Percentiles rank a stretch among this genome's conserved stretches.
Evolutionary conservation across 2,888 invertebrate genomes (phyloP).

Genomic region (Candidula unifasciata): DNA sequence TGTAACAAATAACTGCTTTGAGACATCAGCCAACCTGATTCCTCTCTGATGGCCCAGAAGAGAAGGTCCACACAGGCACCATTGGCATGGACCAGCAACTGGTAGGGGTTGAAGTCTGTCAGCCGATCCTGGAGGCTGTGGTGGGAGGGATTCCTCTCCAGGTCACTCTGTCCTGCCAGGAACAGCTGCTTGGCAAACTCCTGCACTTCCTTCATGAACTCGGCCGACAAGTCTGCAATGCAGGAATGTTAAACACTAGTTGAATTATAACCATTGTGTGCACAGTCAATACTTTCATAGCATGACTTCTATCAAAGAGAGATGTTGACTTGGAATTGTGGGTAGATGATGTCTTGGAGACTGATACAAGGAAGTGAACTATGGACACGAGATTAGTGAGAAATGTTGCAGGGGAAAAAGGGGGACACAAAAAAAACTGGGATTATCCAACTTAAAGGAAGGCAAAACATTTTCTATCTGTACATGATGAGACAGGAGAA

Average conservation of each 20-base stretch:
- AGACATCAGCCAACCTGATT: slow-evolving; percentile 93
- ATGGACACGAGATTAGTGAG: no score
- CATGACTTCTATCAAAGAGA: no score
- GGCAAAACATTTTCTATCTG: no score
- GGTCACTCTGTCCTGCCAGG: slow-evolving; percentile 93
- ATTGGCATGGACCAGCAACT: slow-evolving; percentile 95
- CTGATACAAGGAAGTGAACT: no score
- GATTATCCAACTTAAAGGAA: no score
- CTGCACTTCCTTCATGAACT: slow-evolving; percentile 94
- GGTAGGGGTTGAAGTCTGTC: slow-evolving; percentile 68
- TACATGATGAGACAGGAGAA: no score
- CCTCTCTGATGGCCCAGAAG: slow-evolving; percentile 98
- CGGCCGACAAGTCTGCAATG: slow-evolving; percentile 85
- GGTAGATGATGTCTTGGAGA: no score
- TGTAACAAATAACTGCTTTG: no score
- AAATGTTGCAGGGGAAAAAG: no score
- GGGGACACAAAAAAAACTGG: no score
- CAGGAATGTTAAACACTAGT: not conserved
- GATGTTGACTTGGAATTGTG: no score
- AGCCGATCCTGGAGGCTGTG: slow-evolving; percentile 53
- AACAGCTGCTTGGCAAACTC: slow-evolving; percentile 93
- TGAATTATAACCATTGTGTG: not conserved
- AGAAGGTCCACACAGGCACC: slow-evolving; percentile 97
- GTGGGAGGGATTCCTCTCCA: slow-evolving; percentile 80
- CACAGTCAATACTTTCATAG: no score